Percentiles rank a stretch among this genome's conserved stretches.
Evolutionary conservation across 2,113 vertebrate genomes (phyloP).

Genomic region (Xenopus borealis): DNA sequence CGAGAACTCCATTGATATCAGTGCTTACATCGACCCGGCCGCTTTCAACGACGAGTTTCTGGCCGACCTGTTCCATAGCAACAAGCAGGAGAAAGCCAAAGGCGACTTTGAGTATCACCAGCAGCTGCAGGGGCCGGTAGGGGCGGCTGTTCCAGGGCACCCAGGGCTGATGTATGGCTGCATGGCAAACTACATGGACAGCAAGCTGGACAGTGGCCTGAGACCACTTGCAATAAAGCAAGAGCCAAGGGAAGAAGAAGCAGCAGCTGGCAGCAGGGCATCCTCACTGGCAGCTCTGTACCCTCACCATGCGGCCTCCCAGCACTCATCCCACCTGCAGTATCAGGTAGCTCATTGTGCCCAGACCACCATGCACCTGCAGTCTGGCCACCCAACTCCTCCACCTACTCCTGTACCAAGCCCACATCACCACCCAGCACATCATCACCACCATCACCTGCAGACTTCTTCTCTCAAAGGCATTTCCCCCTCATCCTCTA

Average conservation of each 20-base stretch:
- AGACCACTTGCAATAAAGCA: slow-evolving; percentile 91
- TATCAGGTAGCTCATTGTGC: slow-evolving; percentile 94
- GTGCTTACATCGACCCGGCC: slow-evolving; percentile 93
- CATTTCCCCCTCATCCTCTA: slow-evolving; percentile 47
- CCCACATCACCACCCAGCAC: slow-evolving; percentile 69
- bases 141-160: slow-evolving; percentile 51
- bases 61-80: slow-evolving; percentile 93
- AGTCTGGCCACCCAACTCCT: slow-evolving; percentile 91
- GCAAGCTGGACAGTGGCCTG: slow-evolving; percentile 72
- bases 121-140: slow-evolving; percentile 51
- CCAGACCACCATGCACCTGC: slow-evolving; percentile 94
- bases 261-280: slow-evolving; percentile 65
- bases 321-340: slow-evolving; percentile 84
- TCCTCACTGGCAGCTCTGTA: slow-evolving; percentile 70
- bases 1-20: slow-evolving; percentile 97
- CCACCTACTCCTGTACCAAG: slow-evolving; percentile 95
- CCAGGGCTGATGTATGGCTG: slow-evolving; percentile 71
- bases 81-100: slow-evolving; percentile 82
- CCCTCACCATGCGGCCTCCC: slow-evolving; percentile 65
- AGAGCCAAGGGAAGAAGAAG: slow-evolving; percentile 88
- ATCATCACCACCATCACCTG: slow-evolving; percentile 35
- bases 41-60: slow-evolving; percentile 98
- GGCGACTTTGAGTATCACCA: slow-evolving; percentile 80
- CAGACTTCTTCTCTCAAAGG: slow-evolving; percentile 34
- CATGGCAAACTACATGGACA: slow-evolving; percentile 79